These are phyloP conservation scores for Eupeodes luniger DNA, from an alignment of 2,888 invertebrate genomes.

Conservation along the genomic window DNA sequence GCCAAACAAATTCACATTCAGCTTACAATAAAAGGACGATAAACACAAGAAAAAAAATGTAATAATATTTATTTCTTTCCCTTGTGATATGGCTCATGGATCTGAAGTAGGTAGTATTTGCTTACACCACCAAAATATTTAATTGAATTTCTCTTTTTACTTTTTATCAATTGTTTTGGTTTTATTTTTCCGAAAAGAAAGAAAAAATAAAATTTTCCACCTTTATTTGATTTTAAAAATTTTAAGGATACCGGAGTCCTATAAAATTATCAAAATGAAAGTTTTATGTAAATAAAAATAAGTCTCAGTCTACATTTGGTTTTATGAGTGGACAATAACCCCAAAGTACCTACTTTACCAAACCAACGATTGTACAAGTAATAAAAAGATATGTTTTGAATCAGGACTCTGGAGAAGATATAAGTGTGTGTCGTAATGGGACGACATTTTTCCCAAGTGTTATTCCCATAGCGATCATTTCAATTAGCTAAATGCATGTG, in stretches of 20 bases:
- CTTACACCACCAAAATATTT: slow-evolving; percentile 53
- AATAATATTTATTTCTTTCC: slow-evolving; percentile 31
- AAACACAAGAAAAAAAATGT: slow-evolving; percentile 31
- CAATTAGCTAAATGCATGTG: slow-evolving; percentile 75
- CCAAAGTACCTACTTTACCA: neutral
- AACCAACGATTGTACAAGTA: neutral
- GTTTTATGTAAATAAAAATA: slow-evolving; percentile 22
- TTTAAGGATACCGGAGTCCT: slow-evolving; percentile 6
- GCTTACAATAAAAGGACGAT: slow-evolving; percentile 46
- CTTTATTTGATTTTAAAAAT: slow-evolving; percentile 4
- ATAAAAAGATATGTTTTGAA: slow-evolving; percentile 25
- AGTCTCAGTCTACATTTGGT: slow-evolving; percentile 34
- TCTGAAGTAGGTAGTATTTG: slow-evolving; percentile 49
- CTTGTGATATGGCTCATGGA: neutral
- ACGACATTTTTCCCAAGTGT: slow-evolving; percentile 31
- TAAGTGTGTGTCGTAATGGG: slow-evolving; percentile 23
- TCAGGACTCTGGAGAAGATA: neutral
- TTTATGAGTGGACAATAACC: slow-evolving; percentile 32
- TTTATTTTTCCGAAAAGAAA: neutral
- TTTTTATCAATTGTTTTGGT: neutral
- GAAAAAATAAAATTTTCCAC: neutral
- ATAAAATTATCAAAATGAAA: slow-evolving; percentile 21
- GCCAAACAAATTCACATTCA: slow-evolving; percentile 69
- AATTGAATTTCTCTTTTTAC: slow-evolving; percentile 59
- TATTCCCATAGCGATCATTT: slow-evolving; percentile 66